Base-by-base conservation (phyloP, 2,888 invertebrate genomes). In the Leucozona laternaria region DNA sequence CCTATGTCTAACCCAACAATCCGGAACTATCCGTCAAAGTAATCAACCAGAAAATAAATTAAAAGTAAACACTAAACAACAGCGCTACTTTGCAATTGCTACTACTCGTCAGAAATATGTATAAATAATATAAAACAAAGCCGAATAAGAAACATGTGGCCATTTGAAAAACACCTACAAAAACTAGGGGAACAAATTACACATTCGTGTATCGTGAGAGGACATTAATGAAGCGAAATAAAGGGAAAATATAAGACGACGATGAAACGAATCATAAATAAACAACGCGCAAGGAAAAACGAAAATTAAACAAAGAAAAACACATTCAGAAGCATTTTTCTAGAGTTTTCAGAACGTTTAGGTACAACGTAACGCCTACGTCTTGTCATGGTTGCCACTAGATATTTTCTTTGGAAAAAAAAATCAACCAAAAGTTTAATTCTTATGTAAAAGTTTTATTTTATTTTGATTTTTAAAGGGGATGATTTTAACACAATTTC, bases 271-370 rank as follows among this genome's bases (percentile, higher is more conserved):
- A 73, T 80, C 72, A 85, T 85, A 80, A 80, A 80, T 72, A 85
- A 85, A 85, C 85, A 85, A 40, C 60, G 72, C 55, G 68, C 31
- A 85, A 80, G 77, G 68, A 85, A 73, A 31, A 72, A 68, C 48
- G 77, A 85, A 85, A 85, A 81, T 85, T 85, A 85, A 80, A 78
- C 81, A 80, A 80, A 72, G 77, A 68, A 77, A 80, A 85, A 77
- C 77, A 80, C 72, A 77, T 80, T 77, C 80, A 57, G 55, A 28
- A 77, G 58, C 60, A 43, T 31, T 28, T 37, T 34, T 31, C 17
- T 40, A 25, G 45, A 28, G 45, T 64, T n/a, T 50, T 50, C 8
- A 28, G 7, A 40, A 13, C 25, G 25, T 31, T n/a, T n/a, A n/a
- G n/a, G 31, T 15, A 1, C 5, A 28, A 25, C 11, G 4, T 62